These are phyloP conservation scores for Spheniscus mendiculus DNA, from an alignment of 2,113 vertebrate genomes.

Conservation along the genomic window DNA sequence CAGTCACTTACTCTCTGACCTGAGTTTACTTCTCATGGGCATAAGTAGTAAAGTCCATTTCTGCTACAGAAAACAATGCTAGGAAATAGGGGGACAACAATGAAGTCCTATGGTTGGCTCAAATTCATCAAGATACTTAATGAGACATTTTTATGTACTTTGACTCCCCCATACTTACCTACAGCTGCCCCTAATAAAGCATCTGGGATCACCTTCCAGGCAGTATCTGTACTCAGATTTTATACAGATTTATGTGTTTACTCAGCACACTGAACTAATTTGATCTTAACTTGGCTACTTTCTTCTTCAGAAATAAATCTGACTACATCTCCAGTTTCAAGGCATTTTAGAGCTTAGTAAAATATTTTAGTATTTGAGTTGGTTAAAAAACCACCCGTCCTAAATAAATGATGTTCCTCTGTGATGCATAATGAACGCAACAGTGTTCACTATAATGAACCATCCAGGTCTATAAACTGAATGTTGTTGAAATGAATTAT, in stretches of 20 bases:
- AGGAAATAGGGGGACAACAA: background rate
- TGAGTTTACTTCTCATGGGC: background rate
- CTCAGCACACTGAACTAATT: background rate
- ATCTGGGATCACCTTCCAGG: background rate
- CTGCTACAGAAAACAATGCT: background rate
- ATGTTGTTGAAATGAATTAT: background rate
- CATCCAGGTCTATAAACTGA: background rate
- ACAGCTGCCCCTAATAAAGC: background rate
- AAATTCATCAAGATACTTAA: background rate
- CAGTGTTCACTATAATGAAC: background rate
- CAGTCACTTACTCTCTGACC: background rate
- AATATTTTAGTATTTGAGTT: background rate
- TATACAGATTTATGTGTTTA: background rate
- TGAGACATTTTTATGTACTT: background rate
- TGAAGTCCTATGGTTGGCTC: background rate
- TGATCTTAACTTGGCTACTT: background rate
- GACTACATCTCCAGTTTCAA: background rate
- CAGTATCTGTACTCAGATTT: background rate
- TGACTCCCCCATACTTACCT: background rate
- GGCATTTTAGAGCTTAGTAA: background rate
- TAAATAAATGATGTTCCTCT: background rate
- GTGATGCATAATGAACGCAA: background rate
- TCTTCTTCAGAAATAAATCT: background rate
- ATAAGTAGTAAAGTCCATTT: background rate
- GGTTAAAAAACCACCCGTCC: background rate